These are phyloP conservation scores for Nasonovia ribisnigri DNA, from an alignment of 2,888 invertebrate genomes.

Conservation along the genomic window DNA sequence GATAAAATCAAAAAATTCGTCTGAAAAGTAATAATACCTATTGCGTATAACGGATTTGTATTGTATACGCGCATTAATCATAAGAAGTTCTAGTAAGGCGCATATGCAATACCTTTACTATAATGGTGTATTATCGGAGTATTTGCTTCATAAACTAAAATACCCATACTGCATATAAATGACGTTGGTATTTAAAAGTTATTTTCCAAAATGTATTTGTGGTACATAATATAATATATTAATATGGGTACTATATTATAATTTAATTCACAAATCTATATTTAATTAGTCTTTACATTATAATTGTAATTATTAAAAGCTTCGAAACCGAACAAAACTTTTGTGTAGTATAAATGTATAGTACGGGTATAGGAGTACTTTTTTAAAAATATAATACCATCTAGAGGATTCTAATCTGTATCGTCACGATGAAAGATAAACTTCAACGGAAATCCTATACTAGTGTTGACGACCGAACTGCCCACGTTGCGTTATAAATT, in stretches of 20 bases:
- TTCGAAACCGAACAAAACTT: not conserved
- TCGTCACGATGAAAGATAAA: not conserved
- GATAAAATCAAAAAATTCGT: not conserved
- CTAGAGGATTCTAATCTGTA: not conserved
- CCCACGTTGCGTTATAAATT: not conserved
- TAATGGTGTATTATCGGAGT: not conserved
- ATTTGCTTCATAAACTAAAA: not conserved
- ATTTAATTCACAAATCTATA: no score
- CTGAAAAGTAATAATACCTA: not conserved
- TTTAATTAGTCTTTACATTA: no score
- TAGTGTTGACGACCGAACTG: not conserved
- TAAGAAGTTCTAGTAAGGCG: not conserved
- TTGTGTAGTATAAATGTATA: not conserved
- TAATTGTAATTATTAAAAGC: no score
- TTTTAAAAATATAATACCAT: not conserved
- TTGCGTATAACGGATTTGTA: not conserved
- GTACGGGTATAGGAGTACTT: not conserved
- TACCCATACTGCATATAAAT: not conserved
- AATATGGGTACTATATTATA: no score
- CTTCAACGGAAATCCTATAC: not conserved
- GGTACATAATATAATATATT: not conserved
- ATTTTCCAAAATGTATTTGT: not conserved
- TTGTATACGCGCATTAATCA: not conserved
- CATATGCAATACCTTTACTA: not conserved
- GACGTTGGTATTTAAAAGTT: not conserved